Percentiles rank a stretch among this genome's conserved stretches.
phyloP scores from a whole-genome alignment of 2,113 vertebrate species.

The Micronisus gabar region DNA sequence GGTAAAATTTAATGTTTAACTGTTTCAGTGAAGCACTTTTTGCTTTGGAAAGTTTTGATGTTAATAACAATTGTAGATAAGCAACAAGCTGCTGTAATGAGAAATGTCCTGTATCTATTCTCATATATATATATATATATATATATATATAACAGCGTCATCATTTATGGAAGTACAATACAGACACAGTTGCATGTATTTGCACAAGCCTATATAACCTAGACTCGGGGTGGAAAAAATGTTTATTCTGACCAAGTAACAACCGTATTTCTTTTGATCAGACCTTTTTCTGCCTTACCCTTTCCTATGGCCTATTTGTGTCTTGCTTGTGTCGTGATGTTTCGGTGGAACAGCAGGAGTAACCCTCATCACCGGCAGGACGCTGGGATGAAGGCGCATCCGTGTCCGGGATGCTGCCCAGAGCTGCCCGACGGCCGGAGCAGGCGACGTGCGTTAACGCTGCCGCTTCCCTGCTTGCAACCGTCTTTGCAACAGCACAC shows the following conservation, averaged over 20 bases:
- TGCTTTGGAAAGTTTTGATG: background rate
- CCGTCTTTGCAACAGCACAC: background rate
- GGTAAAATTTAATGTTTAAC: background rate
- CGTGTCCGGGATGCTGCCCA: no score
- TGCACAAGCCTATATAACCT: fast-evolving
- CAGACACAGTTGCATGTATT: fast-evolving
- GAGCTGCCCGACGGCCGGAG: background rate
- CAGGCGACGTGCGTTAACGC: fast-evolving
- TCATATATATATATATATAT: no score
- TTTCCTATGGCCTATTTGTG: no score
- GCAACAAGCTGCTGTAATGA: background rate
- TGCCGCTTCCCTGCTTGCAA: background rate
- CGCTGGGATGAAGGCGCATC: background rate
- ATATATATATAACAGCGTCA: background rate
- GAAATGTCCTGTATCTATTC: no score
- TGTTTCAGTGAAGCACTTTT: background rate
- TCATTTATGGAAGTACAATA: background rate
- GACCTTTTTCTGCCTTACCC: background rate
- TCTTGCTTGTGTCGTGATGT: fast-evolving
- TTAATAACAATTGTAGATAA: background rate
- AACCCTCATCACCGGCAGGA: fast-evolving
- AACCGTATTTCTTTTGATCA: background rate
- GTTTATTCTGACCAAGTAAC: background rate
- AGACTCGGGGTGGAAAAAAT: background rate
- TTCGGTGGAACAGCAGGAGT: fast-evolving